phyloP scores from a whole-genome alignment of 2,113 vertebrate genomes.

The Dromiciops gliroides region DNA sequence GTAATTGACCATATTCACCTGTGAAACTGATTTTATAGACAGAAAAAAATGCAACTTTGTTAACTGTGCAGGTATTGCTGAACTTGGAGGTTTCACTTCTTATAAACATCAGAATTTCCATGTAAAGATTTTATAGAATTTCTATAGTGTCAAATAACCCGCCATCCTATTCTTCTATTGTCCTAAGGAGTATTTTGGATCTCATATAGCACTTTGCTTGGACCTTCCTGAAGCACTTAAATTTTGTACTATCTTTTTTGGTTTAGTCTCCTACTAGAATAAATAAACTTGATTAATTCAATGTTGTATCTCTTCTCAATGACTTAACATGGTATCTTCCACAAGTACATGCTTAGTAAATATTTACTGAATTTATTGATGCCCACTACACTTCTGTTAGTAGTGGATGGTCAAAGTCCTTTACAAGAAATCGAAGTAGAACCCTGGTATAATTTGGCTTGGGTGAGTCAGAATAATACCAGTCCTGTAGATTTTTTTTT shows the following conservation, averaged over 20 bases:
- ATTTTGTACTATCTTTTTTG: background rate
- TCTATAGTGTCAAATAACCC: background rate
- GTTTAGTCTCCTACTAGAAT: background rate
- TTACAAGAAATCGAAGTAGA: background rate
- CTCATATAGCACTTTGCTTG: background rate
- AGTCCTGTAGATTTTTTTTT: background rate
- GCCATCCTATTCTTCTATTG: background rate
- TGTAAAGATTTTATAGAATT: background rate
- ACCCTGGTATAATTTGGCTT: background rate
- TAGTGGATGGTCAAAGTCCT: background rate
- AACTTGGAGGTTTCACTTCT: background rate
- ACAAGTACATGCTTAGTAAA: background rate
- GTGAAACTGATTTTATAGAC: background rate
- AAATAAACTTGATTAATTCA: background rate
- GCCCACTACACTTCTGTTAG: background rate
- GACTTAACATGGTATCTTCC: background rate
- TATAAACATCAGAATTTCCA: background rate
- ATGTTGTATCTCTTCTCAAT: background rate
- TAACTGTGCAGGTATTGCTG: background rate
- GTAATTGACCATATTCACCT: too few relatives aligned
- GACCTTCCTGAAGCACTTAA: background rate
- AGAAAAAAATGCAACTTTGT: background rate
- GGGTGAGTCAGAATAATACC: background rate
- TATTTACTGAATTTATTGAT: background rate
- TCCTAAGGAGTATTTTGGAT: background rate